Evolutionary conservation across 2,797 vertebrate species (phyloP), one percentile per base, ranked within the genome.

Genomic region (Squalus acanthias): DNA sequence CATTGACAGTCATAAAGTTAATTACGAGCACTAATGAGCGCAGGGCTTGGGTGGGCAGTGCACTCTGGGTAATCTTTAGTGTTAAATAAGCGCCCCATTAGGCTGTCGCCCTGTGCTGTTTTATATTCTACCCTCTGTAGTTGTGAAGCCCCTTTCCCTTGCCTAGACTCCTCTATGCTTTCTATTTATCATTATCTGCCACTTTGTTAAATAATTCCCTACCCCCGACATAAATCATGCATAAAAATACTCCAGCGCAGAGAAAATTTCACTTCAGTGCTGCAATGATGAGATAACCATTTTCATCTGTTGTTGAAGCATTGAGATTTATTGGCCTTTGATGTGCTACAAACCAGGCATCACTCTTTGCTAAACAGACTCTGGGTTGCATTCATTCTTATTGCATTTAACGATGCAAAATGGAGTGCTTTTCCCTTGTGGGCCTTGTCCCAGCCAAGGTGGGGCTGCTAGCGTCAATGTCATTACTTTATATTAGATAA

Each of bases 401-500:
- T 98, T 99, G 98, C 98, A 97, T 98, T 98, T 98, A 98, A 98
- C 96, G 97, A 98, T 98, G 98, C 98, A 97, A 97, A 98, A 98
- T 97, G 98, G 98, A 98, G 97, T 97, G 97, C 97, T 97, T 97
- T 97, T 98, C 98, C 98, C 98, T 96, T 91, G 98, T 98, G 98
- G 98, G 97, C 97, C 97, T 97, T 96, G 97, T 97, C 97, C 97
- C 97, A 97, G 98, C 97, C 98, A 97, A 97, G 98, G 98, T 97
- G 98, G 98, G 98, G 97, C 97, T 96, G 85, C n/a, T 97, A 96
- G 97, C 98, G 97, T 98, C 98, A 97, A 97, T 97, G 97, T 98
- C 98, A 99, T 99, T 99, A 97, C 98, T 98, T 98, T 98, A 98
- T 98, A 98, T 99, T 99, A 99, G 98, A 99, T 99, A 98, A 99